phyloP scores from a whole-genome alignment of 2,888 invertebrate genomes.

The Bombylius discolor region DNA sequence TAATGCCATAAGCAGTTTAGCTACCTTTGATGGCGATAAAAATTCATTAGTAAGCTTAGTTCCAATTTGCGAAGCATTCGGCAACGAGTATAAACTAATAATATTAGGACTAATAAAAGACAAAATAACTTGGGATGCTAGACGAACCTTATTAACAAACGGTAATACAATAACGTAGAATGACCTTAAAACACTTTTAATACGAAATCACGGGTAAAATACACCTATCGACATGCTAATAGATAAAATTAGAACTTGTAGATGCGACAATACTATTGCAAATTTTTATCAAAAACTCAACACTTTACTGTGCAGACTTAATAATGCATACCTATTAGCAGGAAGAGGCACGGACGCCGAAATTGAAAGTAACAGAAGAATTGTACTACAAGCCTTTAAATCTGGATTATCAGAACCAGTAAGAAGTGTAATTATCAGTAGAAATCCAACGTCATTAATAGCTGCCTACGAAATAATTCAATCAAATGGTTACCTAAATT shows the following conservation, averaged over 20 bases:
- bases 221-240: background rate
- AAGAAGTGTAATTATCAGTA: background rate
- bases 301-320: background rate
- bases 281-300: background rate
- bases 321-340: background rate
- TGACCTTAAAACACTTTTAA: background rate
- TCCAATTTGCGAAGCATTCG: background rate
- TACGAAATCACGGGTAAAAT: background rate
- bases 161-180: background rate
- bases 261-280: background rate
- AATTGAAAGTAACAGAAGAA: background rate
- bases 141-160: background rate
- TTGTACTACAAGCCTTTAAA: background rate
- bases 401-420: too few species aligned
- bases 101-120: background rate
- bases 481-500: background rate
- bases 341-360: background rate
- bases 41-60: background rate
- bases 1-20: background rate
- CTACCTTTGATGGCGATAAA: background rate
- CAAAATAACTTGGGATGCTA: background rate
- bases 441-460: background rate
- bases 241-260: background rate
- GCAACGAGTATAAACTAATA: background rate
- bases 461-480: background rate